A percentile compares a stretch with the other conserved stretches of the same genome.
Conservation (phyloP, 1,140 invertebrate species). For the Hydropsyche tenuis region DNA sequence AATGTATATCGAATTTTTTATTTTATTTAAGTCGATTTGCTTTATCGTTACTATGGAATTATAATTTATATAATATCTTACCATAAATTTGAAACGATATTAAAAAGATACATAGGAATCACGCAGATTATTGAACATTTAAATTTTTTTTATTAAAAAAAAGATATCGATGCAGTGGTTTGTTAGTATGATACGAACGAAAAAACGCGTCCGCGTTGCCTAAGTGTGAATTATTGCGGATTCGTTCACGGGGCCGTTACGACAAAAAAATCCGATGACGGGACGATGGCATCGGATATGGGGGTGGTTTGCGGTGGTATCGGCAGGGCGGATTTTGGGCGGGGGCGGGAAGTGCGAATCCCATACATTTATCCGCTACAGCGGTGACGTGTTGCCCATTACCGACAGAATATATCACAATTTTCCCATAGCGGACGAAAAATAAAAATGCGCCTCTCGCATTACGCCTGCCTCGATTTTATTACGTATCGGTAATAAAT, state of each 20-base stretch:
- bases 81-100: too few relatives aligned
- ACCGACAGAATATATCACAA: conserved; percentile 35
- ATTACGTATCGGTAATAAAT: conserved; percentile 25
- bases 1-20: too few relatives aligned
- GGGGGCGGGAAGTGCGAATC: neutral
- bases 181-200: neutral
- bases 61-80: too few relatives aligned
- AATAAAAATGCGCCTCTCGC: neutral
- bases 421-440: conserved; percentile 15
- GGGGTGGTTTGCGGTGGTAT: neutral
- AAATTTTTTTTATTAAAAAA: too few relatives aligned
- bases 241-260: conserved; percentile 37
- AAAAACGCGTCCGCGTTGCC: conserved; percentile 32
- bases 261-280: conserved; percentile 36
- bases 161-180: conserved; percentile 22
- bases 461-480: too few relatives aligned
- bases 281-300: conserved; percentile 21
- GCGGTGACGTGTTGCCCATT: conserved; percentile 39
- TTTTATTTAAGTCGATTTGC: too few relatives aligned
- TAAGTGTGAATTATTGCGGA: conserved; percentile 44
- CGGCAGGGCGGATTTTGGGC: too few relatives aligned
- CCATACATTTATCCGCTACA: conserved; percentile 33
- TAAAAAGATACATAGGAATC: too few relatives aligned
- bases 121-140: too few relatives aligned
- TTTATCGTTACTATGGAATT: too few relatives aligned